Conservation (phyloP, 2,797 vertebrate genomes). For the Pangasius macronema region DNA sequence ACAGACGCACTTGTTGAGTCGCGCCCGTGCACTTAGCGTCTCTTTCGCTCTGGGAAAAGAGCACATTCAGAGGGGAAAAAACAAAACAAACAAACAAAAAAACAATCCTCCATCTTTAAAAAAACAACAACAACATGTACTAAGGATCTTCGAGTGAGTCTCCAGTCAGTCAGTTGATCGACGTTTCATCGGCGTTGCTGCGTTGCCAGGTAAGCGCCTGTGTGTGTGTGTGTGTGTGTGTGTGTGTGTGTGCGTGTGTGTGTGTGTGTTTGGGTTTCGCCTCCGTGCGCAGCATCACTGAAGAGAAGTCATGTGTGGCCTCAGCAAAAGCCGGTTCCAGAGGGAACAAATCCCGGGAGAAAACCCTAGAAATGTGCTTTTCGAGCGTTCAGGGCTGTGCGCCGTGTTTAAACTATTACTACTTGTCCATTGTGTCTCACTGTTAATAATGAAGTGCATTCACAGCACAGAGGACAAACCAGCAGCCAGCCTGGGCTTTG, state of each 20-base stretch:
- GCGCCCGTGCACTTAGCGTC: background rate
- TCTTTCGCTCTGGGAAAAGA: background rate
- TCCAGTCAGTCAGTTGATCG: background rate
- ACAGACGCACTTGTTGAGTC: constrained; percentile 55
- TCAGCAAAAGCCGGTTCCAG: background rate
- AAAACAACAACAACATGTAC: background rate
- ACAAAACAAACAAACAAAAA: too few species aligned
- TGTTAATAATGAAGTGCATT: background rate
- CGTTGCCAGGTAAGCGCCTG: constrained; percentile 15
- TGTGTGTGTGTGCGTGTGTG: too few species aligned
- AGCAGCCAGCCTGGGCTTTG: background rate
- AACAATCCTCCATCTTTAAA: too few species aligned
- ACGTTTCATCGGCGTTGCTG: background rate
- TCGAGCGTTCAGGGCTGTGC: background rate
- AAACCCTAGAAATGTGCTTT: background rate
- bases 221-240: too few species aligned
- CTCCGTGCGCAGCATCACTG: background rate
- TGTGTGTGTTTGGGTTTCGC: background rate
- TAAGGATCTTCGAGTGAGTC: background rate
- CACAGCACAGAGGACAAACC: background rate
- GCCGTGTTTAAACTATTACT: background rate
- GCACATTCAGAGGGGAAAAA: background rate
- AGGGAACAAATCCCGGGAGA: background rate
- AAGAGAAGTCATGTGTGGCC: background rate
- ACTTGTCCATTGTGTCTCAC: background rate